Percentiles rank a stretch among this genome's conserved stretches.
These are phyloP conservation scores for Cettia cetti DNA, from an alignment of 2,113 vertebrate genomes.

Conservation along the genomic window DNA sequence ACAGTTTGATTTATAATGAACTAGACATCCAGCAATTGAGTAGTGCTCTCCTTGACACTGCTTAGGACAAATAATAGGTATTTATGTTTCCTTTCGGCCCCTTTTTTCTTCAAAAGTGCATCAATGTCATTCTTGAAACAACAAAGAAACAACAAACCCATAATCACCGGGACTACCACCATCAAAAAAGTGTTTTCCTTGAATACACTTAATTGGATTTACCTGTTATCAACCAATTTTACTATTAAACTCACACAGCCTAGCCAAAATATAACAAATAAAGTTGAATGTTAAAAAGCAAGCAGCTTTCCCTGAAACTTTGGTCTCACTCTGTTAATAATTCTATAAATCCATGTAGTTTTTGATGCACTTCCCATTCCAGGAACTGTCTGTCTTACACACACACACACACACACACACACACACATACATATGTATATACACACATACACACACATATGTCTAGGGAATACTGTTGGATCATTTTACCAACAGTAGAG, in stretches of 20 bases:
- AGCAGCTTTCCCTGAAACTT: not conserved
- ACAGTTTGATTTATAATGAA: not conserved
- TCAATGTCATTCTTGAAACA: not conserved
- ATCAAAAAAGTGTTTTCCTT: not conserved
- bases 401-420: too few species aligned
- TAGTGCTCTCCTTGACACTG: not conserved
- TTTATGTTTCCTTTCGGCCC: not conserved
- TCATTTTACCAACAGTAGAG: not conserved
- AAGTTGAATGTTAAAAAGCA: not conserved
- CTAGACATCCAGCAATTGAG: not conserved
- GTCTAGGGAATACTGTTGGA: not conserved
- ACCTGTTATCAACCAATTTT: not conserved
- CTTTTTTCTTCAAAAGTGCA: not conserved
- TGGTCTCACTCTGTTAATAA: not conserved
- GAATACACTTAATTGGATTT: not conserved
- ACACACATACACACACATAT: too few species aligned
- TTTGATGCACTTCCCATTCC: not conserved
- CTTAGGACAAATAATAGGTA: not conserved
- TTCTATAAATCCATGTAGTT: not conserved
- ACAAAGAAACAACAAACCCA: not conserved
- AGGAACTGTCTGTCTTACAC: not conserved
- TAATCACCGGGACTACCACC: not conserved
- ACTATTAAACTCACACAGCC: not conserved
- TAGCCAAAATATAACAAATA: not conserved
- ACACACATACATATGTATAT: too few species aligned